phyloP scores from a whole-genome alignment of 2,797 vertebrate species.

The Pseudochirops cupreus region DNA sequence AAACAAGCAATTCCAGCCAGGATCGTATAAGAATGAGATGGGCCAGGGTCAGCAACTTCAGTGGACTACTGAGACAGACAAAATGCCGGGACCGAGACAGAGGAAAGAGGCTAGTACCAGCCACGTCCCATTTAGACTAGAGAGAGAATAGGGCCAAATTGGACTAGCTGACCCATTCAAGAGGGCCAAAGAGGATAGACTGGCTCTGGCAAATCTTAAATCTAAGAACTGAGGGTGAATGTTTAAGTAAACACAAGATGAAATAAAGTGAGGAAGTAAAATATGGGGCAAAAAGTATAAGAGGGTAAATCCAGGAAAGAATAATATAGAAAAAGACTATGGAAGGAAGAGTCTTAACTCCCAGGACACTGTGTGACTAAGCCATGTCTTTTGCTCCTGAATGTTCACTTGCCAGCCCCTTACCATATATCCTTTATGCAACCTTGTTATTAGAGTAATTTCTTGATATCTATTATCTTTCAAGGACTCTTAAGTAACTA shows the following conservation, averaged over 20 bases:
- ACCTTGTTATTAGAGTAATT: neutral
- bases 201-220: neutral
- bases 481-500: too few species aligned
- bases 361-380: neutral
- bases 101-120: neutral
- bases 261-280: neutral
- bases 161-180: neutral
- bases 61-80: too few species aligned
- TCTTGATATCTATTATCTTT: neutral
- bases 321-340: too few species aligned
- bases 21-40: neutral
- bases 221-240: too few species aligned
- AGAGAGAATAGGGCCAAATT: neutral
- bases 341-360: neutral
- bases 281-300: neutral
- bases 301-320: neutral
- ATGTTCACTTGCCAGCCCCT: neutral
- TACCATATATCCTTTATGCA: neutral
- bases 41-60: neutral
- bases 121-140: neutral
- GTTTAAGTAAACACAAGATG: too few species aligned
- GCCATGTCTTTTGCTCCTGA: neutral
- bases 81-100: neutral
- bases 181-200: too few species aligned
- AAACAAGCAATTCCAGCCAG: neutral